Conservation (phyloP, 2,888 invertebrate genomes). For the Chrysolina americana region DNA sequence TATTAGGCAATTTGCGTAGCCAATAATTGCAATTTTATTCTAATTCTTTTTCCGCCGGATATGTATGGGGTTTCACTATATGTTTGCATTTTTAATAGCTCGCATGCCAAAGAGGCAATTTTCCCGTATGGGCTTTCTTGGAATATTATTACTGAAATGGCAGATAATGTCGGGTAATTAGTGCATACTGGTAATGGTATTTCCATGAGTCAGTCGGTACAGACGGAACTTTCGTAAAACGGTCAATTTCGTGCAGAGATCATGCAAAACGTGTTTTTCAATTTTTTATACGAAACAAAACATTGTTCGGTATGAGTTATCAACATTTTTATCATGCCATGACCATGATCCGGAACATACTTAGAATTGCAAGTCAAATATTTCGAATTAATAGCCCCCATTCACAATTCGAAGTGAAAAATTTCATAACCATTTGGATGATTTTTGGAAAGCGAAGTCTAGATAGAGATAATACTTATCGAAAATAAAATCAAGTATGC, state of each 20-base stretch:
- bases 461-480: no score
- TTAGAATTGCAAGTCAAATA: no score
- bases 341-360: no score
- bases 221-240: background rate
- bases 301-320: no score
- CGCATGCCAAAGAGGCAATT: background rate
- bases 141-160: conserved; percentile 10
- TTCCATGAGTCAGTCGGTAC: background rate
- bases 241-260: background rate
- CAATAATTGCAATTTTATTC: conserved; percentile 46
- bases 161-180: background rate
- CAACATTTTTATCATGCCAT: background rate
- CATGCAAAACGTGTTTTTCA: background rate
- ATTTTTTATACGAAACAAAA: background rate
- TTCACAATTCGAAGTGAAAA: no score
- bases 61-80: conserved; percentile 7
- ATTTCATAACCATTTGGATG: no score
- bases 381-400: no score
- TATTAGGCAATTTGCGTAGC: conserved; percentile 43
- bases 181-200: background rate
- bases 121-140: conserved; percentile 2
- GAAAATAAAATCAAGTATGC: no score
- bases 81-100: conserved; percentile 9
- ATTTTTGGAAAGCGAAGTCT: no score
- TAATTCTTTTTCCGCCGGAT: conserved; percentile 47